phyloP scores from a whole-genome alignment of 2,888 invertebrate species.

The Habrosyne pyritoides region DNA sequence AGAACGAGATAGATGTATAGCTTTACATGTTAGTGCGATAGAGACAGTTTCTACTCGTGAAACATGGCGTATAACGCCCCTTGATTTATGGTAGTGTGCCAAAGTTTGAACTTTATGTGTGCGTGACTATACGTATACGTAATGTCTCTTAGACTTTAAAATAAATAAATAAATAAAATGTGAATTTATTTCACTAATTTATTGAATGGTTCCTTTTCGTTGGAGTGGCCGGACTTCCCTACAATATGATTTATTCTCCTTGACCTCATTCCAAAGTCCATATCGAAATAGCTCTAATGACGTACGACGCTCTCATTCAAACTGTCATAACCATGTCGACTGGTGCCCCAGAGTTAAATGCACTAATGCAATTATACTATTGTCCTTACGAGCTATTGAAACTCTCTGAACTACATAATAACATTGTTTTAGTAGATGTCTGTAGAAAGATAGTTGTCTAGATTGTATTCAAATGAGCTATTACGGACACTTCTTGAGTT shows the following conservation, averaged over 20 bases:
- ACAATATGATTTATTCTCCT: slow-evolving; percentile 33
- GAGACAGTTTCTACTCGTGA: slow-evolving; percentile 73
- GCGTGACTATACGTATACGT: slow-evolving; percentile 58
- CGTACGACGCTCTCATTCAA: slow-evolving; percentile 49
- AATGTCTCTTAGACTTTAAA: slow-evolving; percentile 11
- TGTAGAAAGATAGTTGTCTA: slow-evolving; percentile 39
- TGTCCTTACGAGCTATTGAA: slow-evolving; percentile 27
- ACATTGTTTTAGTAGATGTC: slow-evolving; percentile 29
- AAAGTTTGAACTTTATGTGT: slow-evolving; percentile 80
- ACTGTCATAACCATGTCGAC: slow-evolving; percentile 55
- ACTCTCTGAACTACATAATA: slow-evolving; percentile 37
- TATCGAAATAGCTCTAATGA: slow-evolving; percentile 35
- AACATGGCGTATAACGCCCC: slow-evolving; percentile 85
- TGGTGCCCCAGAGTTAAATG: slow-evolving; percentile 34
- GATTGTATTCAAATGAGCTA: slow-evolving; percentile 73
- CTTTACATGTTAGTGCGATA: slow-evolving; percentile 61
- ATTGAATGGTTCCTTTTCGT: neutral
- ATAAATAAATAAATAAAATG: slow-evolving; percentile 3
- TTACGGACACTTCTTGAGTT: slow-evolving; percentile 59
- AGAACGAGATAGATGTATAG: slow-evolving; percentile 66
- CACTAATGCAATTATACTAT: slow-evolving; percentile 37
- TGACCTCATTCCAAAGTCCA: slow-evolving; percentile 53
- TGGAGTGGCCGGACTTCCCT: neutral
- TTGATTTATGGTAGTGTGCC: slow-evolving; percentile 83
- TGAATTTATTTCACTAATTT: slow-evolving; percentile 2